Base-by-base conservation (phyloP, 2,888 invertebrate genomes). In the Lottia gigantea region DNA sequence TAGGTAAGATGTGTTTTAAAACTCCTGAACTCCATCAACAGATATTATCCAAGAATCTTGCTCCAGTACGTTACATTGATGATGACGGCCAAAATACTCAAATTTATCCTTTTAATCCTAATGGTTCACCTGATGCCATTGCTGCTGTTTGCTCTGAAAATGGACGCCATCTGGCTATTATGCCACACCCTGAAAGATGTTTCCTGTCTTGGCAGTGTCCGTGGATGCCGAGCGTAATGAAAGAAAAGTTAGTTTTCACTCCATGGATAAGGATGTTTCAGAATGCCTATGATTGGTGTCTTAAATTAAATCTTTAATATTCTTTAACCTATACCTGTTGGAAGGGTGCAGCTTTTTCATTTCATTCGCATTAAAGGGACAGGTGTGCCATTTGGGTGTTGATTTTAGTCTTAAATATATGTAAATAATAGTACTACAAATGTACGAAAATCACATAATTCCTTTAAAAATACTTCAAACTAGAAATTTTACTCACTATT, bases 111-210 rank as follows among this genome's bases (percentile, higher is more conserved):
- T 92, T 95, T 91, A 98, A 98, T 90, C 98, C 98, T 14, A 88
- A 87, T 78, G 88, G 88, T 23, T 86, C 85, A 40, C 67, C 89
- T 91, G 93, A 91, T 80, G 97, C 96, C 26, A 91, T 97, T 75
- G 98, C 98, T 31, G 97, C 94, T 16, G 89, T 98, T 70, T 94
- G 96, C 81, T 98, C 98, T 0, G 84, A 88, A 0, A 94, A 98
- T 90, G 98, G 98, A 0, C 92, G 98, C 6, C 98, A 98, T 89
- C 91, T 98, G 80, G 98, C 97, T 0, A 92, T 98, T 92, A 99
- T 99, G 98, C 98, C 98, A 2, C 98, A 99, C 90, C 98, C 98
- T 0, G 98, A 99, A 90, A 92, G 98, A 74, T 95, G 95, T 85
- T 92, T 94, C 73, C 91, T 94, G 80, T 92, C 93, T 79, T 97